phyloP scores from a whole-genome alignment of 30 jellyfish, hydroid and myxozoan genomes.

The Aurelia sp. region DNA sequence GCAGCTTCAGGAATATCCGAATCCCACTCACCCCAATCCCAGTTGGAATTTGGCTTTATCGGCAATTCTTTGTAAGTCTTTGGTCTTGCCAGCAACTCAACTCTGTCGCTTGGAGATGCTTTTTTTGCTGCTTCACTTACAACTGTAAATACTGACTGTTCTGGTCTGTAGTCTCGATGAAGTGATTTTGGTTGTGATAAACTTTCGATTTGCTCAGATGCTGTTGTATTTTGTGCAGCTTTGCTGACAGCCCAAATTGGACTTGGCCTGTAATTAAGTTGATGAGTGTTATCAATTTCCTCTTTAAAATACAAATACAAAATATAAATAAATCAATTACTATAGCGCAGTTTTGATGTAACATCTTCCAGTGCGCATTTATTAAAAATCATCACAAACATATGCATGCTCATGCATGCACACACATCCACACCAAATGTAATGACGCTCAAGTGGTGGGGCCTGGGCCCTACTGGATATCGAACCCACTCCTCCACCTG shows the following conservation, averaged over 20 bases:
- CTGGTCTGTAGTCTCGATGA: constrained; percentile 82
- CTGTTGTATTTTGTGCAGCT: constrained; percentile 62
- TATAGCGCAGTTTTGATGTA: too few relatives aligned
- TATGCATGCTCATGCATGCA: too few relatives aligned
- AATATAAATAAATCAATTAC: too few relatives aligned
- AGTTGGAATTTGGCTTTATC: constrained; percentile 86
- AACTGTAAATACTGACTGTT: constrained; percentile 79
- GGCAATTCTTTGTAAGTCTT: constrained; percentile 76
- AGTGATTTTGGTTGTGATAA: constrained; percentile 75
- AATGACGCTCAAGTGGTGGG: too few relatives aligned
- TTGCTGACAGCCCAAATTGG: constrained; percentile 93
- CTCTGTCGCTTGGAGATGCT: constrained; percentile 71
- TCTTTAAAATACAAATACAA: too few relatives aligned
- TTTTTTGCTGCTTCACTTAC: constrained; percentile 87
- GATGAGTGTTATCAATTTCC: neutral
- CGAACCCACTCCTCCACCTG: too few relatives aligned
- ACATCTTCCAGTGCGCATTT: too few relatives aligned
- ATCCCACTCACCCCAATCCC: constrained; percentile 99
- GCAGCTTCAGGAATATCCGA: constrained; percentile 97
- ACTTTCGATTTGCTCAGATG: constrained; percentile 65
- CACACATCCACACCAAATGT: too few relatives aligned
- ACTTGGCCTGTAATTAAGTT: constrained; percentile 64
- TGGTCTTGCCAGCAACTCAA: constrained; percentile 78
- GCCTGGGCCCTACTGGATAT: too few relatives aligned
- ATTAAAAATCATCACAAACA: too few relatives aligned